Conservation (phyloP, 1,140 invertebrate genomes). For the Sipha flava region DNA sequence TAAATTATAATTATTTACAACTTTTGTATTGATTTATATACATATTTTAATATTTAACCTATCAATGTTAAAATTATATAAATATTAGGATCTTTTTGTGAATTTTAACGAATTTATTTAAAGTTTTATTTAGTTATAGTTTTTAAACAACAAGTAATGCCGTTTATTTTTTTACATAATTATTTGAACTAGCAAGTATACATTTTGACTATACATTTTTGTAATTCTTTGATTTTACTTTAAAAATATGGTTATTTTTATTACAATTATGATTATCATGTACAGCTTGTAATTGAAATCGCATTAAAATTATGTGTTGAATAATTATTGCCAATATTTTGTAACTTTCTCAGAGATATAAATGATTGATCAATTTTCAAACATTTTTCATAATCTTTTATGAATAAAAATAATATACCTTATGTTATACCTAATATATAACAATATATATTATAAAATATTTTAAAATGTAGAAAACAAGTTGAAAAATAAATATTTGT, state of each 20-base stretch:
- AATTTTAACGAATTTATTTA: background rate
- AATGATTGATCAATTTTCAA: too few species aligned
- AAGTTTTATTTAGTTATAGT: background rate
- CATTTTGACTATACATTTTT: background rate
- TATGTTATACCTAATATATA: too few species aligned
- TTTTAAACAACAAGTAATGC: background rate
- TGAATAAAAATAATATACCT: too few species aligned
- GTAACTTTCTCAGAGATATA: background rate
- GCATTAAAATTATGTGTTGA: background rate
- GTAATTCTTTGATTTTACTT: background rate
- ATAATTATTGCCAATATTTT: background rate
- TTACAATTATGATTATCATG: background rate
- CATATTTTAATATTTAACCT: background rate
- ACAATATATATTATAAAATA: background rate
- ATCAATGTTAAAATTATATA: background rate
- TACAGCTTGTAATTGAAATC: background rate
- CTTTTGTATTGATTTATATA: background rate
- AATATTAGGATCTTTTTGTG: background rate
- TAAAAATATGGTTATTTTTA: background rate
- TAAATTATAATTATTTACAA: background rate
- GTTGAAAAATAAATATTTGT: background rate
- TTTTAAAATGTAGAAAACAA: background rate
- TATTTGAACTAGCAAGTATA: background rate
- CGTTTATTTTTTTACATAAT: background rate
- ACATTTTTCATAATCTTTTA: too few species aligned